These are phyloP conservation scores for Cyprinodon brontotheroides DNA, from an alignment of 2,113 vertebrate species.

Conservation along the genomic window DNA sequence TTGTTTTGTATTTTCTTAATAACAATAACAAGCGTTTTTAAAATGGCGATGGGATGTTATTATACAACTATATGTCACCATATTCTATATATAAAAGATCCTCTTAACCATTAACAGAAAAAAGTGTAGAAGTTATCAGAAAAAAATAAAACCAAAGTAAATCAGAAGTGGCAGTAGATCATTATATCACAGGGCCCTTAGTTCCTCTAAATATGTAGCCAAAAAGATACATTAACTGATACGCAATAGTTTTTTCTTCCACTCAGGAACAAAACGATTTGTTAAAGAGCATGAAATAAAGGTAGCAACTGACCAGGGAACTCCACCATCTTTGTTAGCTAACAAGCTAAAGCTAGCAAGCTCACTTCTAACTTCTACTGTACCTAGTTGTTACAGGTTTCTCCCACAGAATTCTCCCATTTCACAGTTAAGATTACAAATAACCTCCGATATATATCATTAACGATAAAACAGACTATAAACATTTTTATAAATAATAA, in stretches of 20 bases:
- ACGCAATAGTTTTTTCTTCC: background rate
- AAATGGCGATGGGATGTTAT: too few species aligned
- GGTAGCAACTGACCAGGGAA: too few species aligned
- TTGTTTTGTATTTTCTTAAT: too few species aligned
- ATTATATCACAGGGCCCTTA: background rate
- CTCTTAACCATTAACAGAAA: too few species aligned
- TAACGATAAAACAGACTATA: accelerated
- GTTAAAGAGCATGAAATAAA: background rate
- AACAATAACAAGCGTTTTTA: too few species aligned
- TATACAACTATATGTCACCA: too few species aligned
- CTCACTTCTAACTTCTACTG: background rate
- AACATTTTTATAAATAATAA: background rate
- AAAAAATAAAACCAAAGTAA: background rate
- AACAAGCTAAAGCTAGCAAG: constrained; percentile 54
- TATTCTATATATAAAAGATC: too few species aligned
- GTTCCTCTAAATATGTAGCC: background rate
- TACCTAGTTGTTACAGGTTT: background rate
- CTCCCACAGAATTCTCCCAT: background rate
- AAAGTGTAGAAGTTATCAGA: too few species aligned
- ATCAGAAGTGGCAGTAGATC: background rate
- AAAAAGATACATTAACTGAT: background rate
- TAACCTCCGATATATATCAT: accelerated
- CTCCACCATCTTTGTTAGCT: background rate
- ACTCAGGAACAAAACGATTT: background rate
- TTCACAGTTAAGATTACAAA: background rate